phyloP scores from a whole-genome alignment of 1,140 invertebrate species.

The Ruditapes philippinarum region DNA sequence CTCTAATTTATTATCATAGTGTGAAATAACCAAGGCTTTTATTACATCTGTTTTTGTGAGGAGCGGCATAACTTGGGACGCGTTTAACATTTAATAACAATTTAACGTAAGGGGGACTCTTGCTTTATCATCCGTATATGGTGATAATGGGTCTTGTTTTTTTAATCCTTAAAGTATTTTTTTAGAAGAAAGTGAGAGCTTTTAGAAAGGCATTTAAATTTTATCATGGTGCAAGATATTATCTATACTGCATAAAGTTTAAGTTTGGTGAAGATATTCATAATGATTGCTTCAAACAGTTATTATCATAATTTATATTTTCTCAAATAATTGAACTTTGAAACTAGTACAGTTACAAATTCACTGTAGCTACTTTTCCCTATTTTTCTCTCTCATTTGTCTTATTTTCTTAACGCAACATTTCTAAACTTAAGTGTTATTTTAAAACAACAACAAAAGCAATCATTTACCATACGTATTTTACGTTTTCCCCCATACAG shows the following conservation, averaged over 20 bases:
- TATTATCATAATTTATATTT: too few species aligned
- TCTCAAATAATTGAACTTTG: too few species aligned
- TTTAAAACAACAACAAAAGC: too few species aligned
- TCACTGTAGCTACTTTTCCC: too few species aligned
- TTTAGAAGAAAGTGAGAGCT: not conserved
- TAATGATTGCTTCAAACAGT: too few species aligned
- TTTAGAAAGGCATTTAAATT: conserved; percentile 20
- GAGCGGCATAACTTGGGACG: not conserved
- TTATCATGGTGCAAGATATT: not conserved
- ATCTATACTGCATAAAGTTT: not conserved
- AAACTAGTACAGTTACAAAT: too few species aligned
- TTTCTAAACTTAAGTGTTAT: too few species aligned
- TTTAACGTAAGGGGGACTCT: not conserved
- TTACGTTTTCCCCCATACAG: too few species aligned
- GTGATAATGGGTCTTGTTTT: not conserved
- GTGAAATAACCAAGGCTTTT: conserved; percentile 44
- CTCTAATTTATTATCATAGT: conserved; percentile 41
- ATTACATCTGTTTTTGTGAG: not conserved
- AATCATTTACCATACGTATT: too few species aligned
- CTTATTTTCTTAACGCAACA: too few species aligned
- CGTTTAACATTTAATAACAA: conserved; percentile 11
- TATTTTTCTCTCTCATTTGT: too few species aligned
- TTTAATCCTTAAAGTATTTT: not conserved
- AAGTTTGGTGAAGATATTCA: too few species aligned
- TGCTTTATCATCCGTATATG: conserved; percentile 4